A percentile compares a stretch with the other conserved stretches of the same genome.
These are phyloP conservation scores for Chiridota heheva DNA, from an alignment of 35 echinoderm and acorn worm genomes.

Conservation along the genomic window DNA sequence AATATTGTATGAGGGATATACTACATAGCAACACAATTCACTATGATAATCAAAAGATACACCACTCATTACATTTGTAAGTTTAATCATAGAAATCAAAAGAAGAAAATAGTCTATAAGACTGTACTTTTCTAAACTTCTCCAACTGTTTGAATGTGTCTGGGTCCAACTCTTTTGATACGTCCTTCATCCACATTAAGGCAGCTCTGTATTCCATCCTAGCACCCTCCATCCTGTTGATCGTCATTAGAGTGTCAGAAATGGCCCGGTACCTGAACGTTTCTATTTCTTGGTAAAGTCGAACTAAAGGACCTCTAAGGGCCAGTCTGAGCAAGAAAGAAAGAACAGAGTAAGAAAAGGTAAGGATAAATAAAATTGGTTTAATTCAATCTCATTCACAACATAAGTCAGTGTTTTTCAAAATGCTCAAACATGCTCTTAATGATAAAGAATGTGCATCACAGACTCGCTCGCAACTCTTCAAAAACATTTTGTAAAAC, in stretches of 20 bases:
- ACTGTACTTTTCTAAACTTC: constrained; percentile 98
- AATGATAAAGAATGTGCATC: no score
- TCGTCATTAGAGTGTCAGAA: constrained; percentile 97
- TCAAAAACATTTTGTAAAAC: no score
- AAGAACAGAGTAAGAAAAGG: background rate
- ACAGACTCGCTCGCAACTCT: no score
- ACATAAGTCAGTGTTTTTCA: no score
- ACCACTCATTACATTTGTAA: no score
- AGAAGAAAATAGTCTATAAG: no score
- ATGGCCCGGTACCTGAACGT: constrained; percentile 98
- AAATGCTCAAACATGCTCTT: no score
- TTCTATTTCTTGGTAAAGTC: constrained; percentile 96
- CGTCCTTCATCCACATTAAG: constrained; percentile 98
- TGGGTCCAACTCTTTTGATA: constrained; percentile 95
- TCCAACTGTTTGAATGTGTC: constrained; percentile 98
- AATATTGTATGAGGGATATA: no score
- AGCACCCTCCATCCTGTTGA: constrained; percentile 91
- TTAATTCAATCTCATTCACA: background rate
- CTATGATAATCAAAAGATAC: no score
- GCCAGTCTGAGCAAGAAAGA: constrained; percentile 70
- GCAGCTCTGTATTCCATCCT: constrained; percentile 80
- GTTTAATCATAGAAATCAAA: no score
- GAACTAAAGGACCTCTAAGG: constrained; percentile 68
- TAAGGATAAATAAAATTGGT: no score
- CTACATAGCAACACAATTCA: no score